phyloP scores from a whole-genome alignment of 2,113 vertebrate genomes.

The Desmodus rotundus region DNA sequence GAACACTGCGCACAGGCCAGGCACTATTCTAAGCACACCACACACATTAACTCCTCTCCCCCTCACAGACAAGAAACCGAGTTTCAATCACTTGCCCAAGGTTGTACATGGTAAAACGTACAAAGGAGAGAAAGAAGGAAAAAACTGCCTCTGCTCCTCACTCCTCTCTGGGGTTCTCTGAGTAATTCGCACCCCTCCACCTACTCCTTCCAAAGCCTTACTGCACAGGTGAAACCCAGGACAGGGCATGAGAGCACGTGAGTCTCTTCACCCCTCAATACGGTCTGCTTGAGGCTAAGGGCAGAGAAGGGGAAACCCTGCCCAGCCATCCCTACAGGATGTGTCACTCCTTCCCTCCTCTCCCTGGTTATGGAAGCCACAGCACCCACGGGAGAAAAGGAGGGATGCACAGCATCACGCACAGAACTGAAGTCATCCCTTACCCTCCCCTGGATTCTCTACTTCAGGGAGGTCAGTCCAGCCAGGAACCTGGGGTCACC shows the following conservation, averaged over 20 bases:
- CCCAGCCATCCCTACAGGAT: background rate
- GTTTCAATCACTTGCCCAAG: background rate
- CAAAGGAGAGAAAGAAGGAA: background rate
- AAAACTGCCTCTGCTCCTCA: background rate
- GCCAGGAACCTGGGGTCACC: background rate
- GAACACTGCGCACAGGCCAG: background rate
- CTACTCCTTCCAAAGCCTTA: background rate
- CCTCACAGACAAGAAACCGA: background rate
- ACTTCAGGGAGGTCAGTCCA: background rate
- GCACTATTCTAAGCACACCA: background rate
- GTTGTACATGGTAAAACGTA: background rate
- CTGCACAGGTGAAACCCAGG: background rate
- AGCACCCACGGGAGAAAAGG: background rate
- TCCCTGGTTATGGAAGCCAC: background rate
- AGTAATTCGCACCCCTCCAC: background rate
- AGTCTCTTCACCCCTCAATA: background rate
- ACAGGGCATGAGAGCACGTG: background rate
- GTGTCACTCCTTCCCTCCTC: background rate
- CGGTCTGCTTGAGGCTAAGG: background rate
- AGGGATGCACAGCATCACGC: background rate
- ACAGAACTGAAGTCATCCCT: background rate
- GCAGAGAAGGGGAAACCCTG: no score
- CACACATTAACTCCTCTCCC: background rate
- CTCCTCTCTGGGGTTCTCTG: fast-evolving
- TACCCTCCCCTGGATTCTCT: background rate